Conservation (phyloP, 2,797 vertebrate genomes). For the Sus cebifrons region DNA sequence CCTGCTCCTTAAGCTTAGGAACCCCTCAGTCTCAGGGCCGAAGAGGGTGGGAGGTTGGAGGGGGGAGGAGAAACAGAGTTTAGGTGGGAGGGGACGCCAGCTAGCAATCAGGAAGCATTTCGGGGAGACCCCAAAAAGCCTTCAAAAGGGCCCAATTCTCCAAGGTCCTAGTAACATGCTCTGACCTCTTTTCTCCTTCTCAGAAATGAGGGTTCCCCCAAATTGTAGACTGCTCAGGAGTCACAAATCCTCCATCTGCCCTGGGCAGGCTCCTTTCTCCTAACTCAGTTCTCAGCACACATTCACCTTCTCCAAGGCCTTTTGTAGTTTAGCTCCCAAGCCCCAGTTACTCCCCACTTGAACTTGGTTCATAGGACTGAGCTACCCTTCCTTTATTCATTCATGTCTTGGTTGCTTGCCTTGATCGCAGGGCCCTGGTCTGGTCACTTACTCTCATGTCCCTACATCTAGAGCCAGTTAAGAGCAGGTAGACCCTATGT, state of each 20-base stretch:
- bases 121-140: neutral
- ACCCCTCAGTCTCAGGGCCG: neutral
- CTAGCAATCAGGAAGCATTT: neutral
- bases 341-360: no score
- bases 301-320: neutral
- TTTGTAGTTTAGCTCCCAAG: accelerated
- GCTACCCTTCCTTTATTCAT: no score
- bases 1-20: no score
- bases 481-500: accelerated
- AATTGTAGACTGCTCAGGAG: neutral
- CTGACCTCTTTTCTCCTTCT: neutral
- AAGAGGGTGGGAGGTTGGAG: no score
- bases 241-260: neutral
- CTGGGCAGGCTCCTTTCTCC: neutral
- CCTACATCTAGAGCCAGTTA: neutral
- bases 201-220: neutral
- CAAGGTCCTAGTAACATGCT: accelerated
- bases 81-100: neutral
- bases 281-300: neutral
- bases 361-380: neutral
- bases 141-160: neutral
- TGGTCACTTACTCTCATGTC: accelerated
- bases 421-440: neutral
- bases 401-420: neutral
- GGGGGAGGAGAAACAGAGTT: no score